A percentile compares a stretch with the other conserved stretches of the same genome.
Conservation (phyloP, 2,888 invertebrate species). For the Drosophila percnosoma region DNA sequence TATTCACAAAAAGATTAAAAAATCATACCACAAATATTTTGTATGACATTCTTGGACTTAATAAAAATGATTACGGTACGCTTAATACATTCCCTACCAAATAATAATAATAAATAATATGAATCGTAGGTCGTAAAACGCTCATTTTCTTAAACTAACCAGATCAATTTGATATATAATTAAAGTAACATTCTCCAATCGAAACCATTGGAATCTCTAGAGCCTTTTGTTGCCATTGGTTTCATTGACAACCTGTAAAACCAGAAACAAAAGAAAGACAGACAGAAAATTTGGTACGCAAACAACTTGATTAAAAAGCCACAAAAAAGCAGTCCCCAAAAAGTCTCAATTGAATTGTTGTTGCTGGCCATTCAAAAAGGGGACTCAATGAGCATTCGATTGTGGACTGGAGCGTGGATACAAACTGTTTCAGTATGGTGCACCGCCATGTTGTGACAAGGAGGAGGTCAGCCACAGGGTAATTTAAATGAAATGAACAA, state of each 20-base stretch:
- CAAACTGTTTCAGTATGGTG: conserved; percentile 71
- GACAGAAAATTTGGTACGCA: conserved; percentile 57
- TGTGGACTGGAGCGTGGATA: conserved; percentile 52
- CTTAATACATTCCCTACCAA: background rate
- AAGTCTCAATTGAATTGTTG: conserved; percentile 22
- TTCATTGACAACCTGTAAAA: conserved; percentile 51
- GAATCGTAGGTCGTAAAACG: background rate
- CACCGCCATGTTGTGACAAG: conserved; percentile 70
- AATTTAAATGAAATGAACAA: conserved; percentile 79
- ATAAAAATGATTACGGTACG: background rate
- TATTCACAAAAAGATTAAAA: background rate
- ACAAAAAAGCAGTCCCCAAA: conserved; percentile 56
- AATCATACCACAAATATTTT: background rate
- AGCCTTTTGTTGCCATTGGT: conserved; percentile 31
- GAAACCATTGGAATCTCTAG: conserved; percentile 12
- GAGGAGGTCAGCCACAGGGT: conserved; percentile 80
- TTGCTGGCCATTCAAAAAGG: conserved; percentile 45
- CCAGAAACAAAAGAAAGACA: conserved; percentile 33
- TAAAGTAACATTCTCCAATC: conserved; percentile 21
- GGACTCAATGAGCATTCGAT: conserved; percentile 69
- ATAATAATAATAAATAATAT: background rate
- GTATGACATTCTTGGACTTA: background rate
- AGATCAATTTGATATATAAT: conserved; percentile 13
- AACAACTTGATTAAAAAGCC: conserved; percentile 80
- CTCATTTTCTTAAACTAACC: background rate